Evolutionary conservation across 2,888 invertebrate species (phyloP), one percentile per base, ranked within the genome.

Genomic region (Agonopterix arenella): DNA sequence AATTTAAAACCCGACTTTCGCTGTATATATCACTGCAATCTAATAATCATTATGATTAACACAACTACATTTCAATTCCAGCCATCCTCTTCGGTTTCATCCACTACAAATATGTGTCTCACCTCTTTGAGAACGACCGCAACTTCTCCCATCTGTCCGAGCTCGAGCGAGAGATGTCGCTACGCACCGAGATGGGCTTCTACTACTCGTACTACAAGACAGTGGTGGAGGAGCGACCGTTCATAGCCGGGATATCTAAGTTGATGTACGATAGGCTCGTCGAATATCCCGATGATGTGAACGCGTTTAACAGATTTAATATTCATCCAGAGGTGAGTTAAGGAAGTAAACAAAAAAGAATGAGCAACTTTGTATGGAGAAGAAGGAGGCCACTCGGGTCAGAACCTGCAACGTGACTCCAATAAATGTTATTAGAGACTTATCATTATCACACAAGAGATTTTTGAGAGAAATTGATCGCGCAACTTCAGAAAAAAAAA

Each of bases 171-270:
- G 97, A 97, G 83, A 93, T 97, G 90, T 92, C 95, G 5, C 92
- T 97, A 49, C 89, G 95, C 1, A 95, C 96, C 1, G 97, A 97
- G 83, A 95, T 96, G 94, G 97, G 96, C 0, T 91, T 97, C 64
- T 97, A 97, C 72, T 97, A 95, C 74, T 96, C 95, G 0, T 97
- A 95, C 75, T 97, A 93, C 78, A 97, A 97, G 71, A 94, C 93
- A 0, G 84, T 97, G 45, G 92, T 94, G 0, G 92, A 49, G 90
- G 95, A 54, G 82, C 90, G 11, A 76, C 92, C 63, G 80, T 94
- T 75, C 59, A 78, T 65, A 72, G 90, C 66, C 1, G 96, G 95
- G 0, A 82, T 95, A 46, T 71, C 90, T 0, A 90, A 90, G 56
- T 68, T 94, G 0, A 92, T 92, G 73, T 90, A 92, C 54, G 95